phyloP scores from a whole-genome alignment of 2,113 vertebrate genomes.

The Varanus komodoensis region DNA sequence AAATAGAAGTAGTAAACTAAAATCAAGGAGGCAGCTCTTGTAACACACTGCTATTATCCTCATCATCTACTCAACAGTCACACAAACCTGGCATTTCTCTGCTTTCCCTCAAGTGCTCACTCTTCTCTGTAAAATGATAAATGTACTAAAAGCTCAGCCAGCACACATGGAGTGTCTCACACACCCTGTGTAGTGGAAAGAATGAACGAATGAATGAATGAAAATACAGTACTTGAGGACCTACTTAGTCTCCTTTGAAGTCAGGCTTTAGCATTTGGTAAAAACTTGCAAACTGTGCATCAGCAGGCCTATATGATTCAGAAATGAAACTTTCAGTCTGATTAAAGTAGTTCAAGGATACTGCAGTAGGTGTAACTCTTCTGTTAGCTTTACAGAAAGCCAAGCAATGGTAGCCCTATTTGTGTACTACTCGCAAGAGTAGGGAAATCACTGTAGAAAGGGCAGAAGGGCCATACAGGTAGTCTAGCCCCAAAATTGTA shows the following conservation, averaged over 20 bases:
- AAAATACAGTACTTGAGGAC: not conserved
- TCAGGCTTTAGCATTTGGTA: not conserved
- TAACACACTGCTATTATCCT: not conserved
- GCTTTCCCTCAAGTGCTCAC: too few species aligned
- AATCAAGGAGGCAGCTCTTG: too few species aligned
- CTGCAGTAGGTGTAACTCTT: not conserved
- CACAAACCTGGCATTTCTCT: not conserved
- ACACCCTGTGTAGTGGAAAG: not conserved
- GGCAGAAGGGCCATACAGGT: too few species aligned
- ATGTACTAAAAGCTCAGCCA: not conserved
- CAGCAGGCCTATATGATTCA: not conserved
- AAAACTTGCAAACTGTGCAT: not conserved
- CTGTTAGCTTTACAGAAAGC: too few species aligned
- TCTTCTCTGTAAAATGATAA: not conserved
- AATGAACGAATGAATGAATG: too few species aligned
- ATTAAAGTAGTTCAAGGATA: not conserved
- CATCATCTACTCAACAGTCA: not conserved
- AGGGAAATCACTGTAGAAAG: too few species aligned
- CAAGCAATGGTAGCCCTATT: too few species aligned
- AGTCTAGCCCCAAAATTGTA: too few species aligned
- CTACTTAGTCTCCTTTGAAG: not conserved
- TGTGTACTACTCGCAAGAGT: too few species aligned
- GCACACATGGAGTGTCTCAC: not conserved
- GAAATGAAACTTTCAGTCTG: not conserved
- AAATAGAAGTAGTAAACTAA: not conserved